These are phyloP conservation scores for Lycophotia porphyrea DNA, from an alignment of 2,888 invertebrate genomes.

Conservation along the genomic window DNA sequence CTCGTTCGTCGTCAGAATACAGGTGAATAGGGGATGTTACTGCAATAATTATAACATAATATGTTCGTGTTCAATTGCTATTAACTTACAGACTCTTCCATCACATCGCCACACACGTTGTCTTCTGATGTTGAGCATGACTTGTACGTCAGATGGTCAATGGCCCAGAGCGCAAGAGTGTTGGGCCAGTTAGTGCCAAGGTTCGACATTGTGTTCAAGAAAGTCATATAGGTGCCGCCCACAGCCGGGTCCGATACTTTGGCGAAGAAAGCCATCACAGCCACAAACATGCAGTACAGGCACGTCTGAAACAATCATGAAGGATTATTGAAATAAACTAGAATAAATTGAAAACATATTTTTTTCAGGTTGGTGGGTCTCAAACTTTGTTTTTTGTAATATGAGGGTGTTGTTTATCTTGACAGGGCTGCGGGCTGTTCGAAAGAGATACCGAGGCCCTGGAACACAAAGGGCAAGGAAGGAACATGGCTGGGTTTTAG, in stretches of 20 bases:
- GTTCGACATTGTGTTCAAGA: conserved; percentile 98
- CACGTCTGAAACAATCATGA: conserved; percentile 92
- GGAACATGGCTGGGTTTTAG: too few species aligned
- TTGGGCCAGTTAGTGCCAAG: conserved; percentile 99
- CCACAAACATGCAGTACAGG: conserved; percentile 98
- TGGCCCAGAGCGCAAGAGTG: conserved; percentile 97
- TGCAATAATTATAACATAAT: not conserved
- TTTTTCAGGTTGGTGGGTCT: not conserved
- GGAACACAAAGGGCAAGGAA: too few species aligned
- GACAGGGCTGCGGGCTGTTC: too few species aligned
- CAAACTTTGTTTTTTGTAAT: not conserved
- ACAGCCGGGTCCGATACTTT: conserved; percentile 98
- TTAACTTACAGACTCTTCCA: conserved; percentile 92
- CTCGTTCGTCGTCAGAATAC: not conserved
- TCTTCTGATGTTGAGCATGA: conserved; percentile 90
- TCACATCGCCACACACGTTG: conserved; percentile 91
- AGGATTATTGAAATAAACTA: not conserved
- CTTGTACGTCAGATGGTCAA: conserved; percentile 96
- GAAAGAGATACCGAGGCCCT: too few species aligned
- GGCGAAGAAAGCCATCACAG: conserved; percentile 99
- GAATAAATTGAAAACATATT: not conserved
- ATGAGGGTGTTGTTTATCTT: not conserved
- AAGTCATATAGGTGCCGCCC: conserved; percentile 99
- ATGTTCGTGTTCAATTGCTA: not conserved
- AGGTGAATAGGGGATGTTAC: not conserved